A percentile compares a stretch with the other conserved stretches of the same genome.
These are phyloP conservation scores for Nymphalis polychloros DNA, from an alignment of 2,888 invertebrate genomes.

Conservation along the genomic window DNA sequence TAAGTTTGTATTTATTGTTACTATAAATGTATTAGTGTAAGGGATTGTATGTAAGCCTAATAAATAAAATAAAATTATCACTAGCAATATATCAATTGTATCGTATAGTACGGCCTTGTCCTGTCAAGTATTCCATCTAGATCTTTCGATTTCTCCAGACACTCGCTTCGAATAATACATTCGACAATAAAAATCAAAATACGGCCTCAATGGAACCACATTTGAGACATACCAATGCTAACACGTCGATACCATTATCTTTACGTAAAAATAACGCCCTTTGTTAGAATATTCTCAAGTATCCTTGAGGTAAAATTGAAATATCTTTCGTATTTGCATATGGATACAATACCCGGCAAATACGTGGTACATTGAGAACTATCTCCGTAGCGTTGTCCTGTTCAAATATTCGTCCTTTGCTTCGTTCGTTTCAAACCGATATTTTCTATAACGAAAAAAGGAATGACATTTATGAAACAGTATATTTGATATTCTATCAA, in stretches of 20 bases:
- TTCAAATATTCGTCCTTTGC: constrained; percentile 43
- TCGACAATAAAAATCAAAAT: constrained; percentile 8
- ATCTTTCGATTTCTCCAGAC: not conserved
- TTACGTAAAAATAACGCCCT: constrained; percentile 19
- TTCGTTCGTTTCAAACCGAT: constrained; percentile 33
- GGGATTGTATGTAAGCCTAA: too few relatives aligned
- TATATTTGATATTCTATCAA: constrained; percentile 22
- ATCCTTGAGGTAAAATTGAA: constrained; percentile 42
- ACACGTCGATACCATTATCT: constrained; percentile 8
- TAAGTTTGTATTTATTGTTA: too few relatives aligned
- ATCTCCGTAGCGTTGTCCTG: constrained; percentile 41
- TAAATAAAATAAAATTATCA: too few relatives aligned
- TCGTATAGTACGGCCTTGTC: not conserved
- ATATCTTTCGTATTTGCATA: constrained; percentile 43
- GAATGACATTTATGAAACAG: constrained; percentile 31
- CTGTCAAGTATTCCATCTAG: not conserved
- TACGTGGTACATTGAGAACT: constrained; percentile 38
- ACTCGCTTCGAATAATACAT: constrained; percentile 2
- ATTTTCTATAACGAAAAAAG: constrained; percentile 35
- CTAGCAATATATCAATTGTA: not conserved
- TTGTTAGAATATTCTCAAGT: constrained; percentile 32
- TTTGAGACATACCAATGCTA: not conserved
- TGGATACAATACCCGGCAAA: constrained; percentile 43
- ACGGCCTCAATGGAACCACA: constrained; percentile 4
- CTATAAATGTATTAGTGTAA: too few relatives aligned